Evolutionary conservation across 1,140 invertebrate genomes (phyloP), one percentile per base, ranked within the genome.

Genomic region (Helicoverpa armigera): DNA sequence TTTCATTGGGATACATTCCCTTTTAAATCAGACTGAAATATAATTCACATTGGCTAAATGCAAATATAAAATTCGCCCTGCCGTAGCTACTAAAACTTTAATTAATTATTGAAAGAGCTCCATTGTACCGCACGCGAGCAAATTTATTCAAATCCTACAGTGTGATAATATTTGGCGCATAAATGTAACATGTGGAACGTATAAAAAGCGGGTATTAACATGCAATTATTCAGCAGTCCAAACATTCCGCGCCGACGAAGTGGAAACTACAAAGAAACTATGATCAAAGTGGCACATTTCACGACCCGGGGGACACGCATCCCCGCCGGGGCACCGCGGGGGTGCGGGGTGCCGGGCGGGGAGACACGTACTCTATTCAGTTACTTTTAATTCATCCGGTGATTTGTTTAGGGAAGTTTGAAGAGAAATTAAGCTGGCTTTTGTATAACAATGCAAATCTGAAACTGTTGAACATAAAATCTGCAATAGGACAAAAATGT

Each of bases 241-340:
- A 63, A 76, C 73, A 76, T 76, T 76, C 73, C 31, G 58, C 16
- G 35, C 43, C 53, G 50, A 43, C 58, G 58, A 63, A 29, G 73
- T 51, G 58, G 58, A 76, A 76, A 72, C 56, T 76, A 76, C 73
- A 76, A 76, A 76, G 73, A 76, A 76, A 76, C 73, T 76, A 76
- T 76, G 73, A 76, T 76, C 73, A 76, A 76, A 76, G 73, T 76
- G 73, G 56, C 73, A 76, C 73, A 76, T 76, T 76, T 76, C 73
- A 76, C 73, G 73, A 63, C 58, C 48, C 48, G 73, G 16, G 72
- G 35, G 73, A 63, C 73, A 76, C 58, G 73, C 73, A 16, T 43
- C 43, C 56, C 56, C 58, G 9, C 35, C 13, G n/a, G 18, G 10
- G 35, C 1, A 9, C 35, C 9, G 35, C 35, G 56, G 54, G 31